phyloP scores from a whole-genome alignment of 2,113 vertebrate species.

The Symphodus melops region DNA sequence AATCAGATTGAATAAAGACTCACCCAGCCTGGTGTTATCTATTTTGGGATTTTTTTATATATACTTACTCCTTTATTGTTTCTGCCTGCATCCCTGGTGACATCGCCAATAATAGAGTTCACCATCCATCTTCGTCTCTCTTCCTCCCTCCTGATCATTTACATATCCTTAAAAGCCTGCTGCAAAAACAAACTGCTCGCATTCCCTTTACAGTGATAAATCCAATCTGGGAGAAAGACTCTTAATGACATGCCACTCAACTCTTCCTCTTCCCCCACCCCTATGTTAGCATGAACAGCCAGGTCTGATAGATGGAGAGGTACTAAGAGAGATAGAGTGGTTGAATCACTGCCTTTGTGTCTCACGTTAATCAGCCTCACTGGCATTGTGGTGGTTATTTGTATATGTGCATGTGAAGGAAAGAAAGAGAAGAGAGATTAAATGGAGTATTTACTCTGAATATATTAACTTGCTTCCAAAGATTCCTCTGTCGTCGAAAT shows the following conservation, averaged over 20 bases:
- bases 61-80: conserved; percentile 45
- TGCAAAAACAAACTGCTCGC: conserved; percentile 61
- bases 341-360: conserved; percentile 67
- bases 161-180: conserved; percentile 73
- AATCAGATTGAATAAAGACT: conserved; percentile 33
- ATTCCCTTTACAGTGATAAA: conserved; percentile 66
- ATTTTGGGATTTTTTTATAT: conserved; percentile 34
- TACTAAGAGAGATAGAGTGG: conserved; percentile 65
- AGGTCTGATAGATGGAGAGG: conserved; percentile 67
- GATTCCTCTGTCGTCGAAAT: background rate
- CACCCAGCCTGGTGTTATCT: conserved; percentile 17
- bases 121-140: conserved; percentile 44
- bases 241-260: conserved; percentile 62
- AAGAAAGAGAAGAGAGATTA: conserved; percentile 4
- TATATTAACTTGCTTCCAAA: conserved; percentile 17
- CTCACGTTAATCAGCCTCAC: conserved; percentile 62
- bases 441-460: conserved; percentile 29
- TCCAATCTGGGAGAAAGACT: conserved; percentile 57
- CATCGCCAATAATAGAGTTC: conserved; percentile 47
- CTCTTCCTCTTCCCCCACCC: conserved; percentile 11
- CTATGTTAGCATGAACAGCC: conserved; percentile 60
- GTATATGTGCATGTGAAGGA: background rate
- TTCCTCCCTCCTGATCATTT: conserved; percentile 50
- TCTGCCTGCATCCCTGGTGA: conserved; percentile 35
- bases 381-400: conserved; percentile 31